These are phyloP conservation scores for Caradrina clavipalpis DNA, from an alignment of 2,888 invertebrate genomes.

Conservation along the genomic window DNA sequence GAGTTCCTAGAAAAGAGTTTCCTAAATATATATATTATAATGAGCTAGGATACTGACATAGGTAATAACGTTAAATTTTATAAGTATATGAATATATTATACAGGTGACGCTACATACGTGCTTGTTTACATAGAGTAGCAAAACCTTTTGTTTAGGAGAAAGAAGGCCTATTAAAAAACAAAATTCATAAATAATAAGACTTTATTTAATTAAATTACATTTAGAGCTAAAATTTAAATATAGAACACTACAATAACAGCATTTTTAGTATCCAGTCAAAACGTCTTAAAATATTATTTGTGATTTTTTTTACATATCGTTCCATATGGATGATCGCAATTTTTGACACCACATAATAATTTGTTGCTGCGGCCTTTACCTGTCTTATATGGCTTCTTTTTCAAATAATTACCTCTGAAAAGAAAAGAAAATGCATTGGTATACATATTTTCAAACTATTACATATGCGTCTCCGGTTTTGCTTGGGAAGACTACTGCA, in stretches of 20 bases:
- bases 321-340: constrained; percentile 72
- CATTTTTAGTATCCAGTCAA: neutral
- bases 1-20: no score
- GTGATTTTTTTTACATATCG: constrained; percentile 60
- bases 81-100: no score
- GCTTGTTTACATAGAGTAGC: no score
- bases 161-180: constrained; percentile 2
- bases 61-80: no score
- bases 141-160: no score
- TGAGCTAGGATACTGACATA: no score
- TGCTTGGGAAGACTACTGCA: no score
- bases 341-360: constrained; percentile 70
- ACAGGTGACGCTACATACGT: no score
- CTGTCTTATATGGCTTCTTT: constrained; percentile 71
- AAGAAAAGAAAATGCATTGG: constrained; percentile 39
- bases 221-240: neutral
- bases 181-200: neutral
- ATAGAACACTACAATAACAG: neutral
- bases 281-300: neutral
- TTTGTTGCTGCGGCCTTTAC: constrained; percentile 52
- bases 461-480: neutral
- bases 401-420: constrained; percentile 79
- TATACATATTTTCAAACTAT: neutral
- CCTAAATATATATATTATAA: no score
- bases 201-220: constrained; percentile 15